These are phyloP conservation scores for Pristionchus maxplancki DNA, from an alignment of 2,888 invertebrate species.

Conservation along the genomic window DNA sequence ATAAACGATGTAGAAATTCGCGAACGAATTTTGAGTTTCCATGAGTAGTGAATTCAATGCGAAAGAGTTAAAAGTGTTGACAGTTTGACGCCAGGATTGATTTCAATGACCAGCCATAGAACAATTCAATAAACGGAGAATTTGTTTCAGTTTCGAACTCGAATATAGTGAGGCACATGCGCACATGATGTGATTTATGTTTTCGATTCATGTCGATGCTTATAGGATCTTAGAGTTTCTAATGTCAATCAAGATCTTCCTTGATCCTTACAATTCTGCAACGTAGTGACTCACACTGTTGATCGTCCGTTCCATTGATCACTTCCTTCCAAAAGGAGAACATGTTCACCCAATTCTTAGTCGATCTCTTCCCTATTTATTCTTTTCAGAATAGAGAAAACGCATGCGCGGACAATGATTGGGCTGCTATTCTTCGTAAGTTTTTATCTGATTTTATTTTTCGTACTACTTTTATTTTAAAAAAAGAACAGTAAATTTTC, in stretches of 20 bases:
- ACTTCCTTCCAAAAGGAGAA: not conserved
- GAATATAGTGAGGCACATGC: no score
- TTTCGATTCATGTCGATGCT: no score
- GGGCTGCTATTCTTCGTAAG: not conserved
- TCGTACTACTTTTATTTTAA: no score
- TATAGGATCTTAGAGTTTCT: no score
- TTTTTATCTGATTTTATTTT: not conserved
- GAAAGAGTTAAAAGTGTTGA: not conserved
- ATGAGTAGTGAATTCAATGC: not conserved
- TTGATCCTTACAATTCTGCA: no score
- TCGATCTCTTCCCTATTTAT: not conserved
- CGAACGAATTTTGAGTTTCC: not conserved
- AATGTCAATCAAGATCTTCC: no score
- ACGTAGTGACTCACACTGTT: not conserved
- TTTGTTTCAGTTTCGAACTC: no score
- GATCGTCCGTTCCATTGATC: not conserved
- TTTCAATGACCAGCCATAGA: not conserved
- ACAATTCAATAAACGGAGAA: no score
- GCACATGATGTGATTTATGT: no score
- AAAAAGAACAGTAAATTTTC: no score
- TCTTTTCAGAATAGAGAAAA: not conserved
- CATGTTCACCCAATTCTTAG: not conserved
- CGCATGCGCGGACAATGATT: not conserved
- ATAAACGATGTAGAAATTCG: not conserved
- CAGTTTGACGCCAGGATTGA: no score